Base-by-base conservation (phyloP, 2,888 invertebrate species). In the Aphrophora alni region DNA sequence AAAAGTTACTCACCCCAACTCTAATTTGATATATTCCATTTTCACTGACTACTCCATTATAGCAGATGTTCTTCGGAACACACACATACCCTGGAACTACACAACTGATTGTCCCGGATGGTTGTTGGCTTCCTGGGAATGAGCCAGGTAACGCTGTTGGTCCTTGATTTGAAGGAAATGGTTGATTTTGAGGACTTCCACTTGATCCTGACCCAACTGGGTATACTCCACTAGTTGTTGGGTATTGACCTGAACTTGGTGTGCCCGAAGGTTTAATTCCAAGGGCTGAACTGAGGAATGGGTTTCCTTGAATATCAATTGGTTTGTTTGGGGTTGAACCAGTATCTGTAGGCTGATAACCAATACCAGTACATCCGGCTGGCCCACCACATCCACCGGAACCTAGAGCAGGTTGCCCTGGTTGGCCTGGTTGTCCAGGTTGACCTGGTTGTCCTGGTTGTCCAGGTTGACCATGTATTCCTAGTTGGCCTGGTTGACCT, bases 251-350 rank as follows among this genome's bases (percentile, higher is more conserved):
- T 17, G 71, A 76, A 17, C 24, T 51, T 7, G 27, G 51, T 21
- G 28, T 33, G 21, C 69, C 44, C 21, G 59, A 21, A 3, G 78
- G 78, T 24, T 79, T 79, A 7, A 72, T 44, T 17, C 59, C 68
- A 17, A 79, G 75, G 14, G 81, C 81, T 51, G 81, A 81, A 69
- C 81, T 81, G 14, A 81, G 38, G 28, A 81, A 81, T 3, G 78
- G 78, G 25, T 81, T 81, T 33, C 75, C 68, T 7, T 68, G 71
- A n/a, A 81, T 75, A 27, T 81, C 78, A 17, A 81, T 75, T 14
- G 81, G 81, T 76, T 81, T 81, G 38, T 21, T n/a, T 21, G 77
- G 74, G 21, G 33, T 27, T 14, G 51, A 25, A 28, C 70, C 17
- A 59, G 79, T 74, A 68, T n/a, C 59, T 72, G 44, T 38, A 24